Base-by-base conservation (phyloP, 2,113 vertebrate genomes). In the Labeo catla region DNA sequence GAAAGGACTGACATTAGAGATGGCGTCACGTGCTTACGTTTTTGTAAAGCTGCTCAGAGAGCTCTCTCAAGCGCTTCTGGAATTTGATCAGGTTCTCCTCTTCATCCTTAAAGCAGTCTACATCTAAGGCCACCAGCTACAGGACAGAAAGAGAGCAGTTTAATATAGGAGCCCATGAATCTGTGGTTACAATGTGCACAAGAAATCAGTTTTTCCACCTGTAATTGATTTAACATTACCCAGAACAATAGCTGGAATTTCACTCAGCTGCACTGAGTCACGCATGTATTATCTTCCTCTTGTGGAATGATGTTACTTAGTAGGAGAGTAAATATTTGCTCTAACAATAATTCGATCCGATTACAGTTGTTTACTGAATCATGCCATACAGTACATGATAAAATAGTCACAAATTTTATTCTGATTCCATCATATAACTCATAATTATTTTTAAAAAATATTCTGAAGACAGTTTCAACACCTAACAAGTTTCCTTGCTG, bases 51-150 rank as follows among this genome's bases (percentile, higher is more conserved):
- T 98, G 98, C 87, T 99, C 98, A 10, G 98, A 97, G 88, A 99
- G 95, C 89, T 98, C 96, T 93, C 96, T 94, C 85, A 99, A 94
- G 87, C 97, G 96, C 88, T 96, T 99, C 93, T 97, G 95, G 81
- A 97, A 93, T 92, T 96, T 97, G 82, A 91, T 83, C 80, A 96
- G 93, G 89, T 93, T 96, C 89, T 94, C 93, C 84, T 97, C 97
- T 88, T 99, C 97, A 89, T 97, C 95, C 93, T 97, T 98, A 92
- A 98, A 97, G 93, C 94, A 95, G 88, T 97, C 97, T 0, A 96
- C 94, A 93, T 98, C 96, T 93, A 96, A 97, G 88, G 98, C 98
- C 92, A 99, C 98, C 95, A 99, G 93, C 98, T 99, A 90, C 0
- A 79, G 87, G 89, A 89, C 77, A 88, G 68, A 84, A 49, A 78